A percentile compares a stretch with the other conserved stretches of the same genome.
Conservation (phyloP, 2,113 vertebrate genomes). For the Scomber japonicus region DNA sequence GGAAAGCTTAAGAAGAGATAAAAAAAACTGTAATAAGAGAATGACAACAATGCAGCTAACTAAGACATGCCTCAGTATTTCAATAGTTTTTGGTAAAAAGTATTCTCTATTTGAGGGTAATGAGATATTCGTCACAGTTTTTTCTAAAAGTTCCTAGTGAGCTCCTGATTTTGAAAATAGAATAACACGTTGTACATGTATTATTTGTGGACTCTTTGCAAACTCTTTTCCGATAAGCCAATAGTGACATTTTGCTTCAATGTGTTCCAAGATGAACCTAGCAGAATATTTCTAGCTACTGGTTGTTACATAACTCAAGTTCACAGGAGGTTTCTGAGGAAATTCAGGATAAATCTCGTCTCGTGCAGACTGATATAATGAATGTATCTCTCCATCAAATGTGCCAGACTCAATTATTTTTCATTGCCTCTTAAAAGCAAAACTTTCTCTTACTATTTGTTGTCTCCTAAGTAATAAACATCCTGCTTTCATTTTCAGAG, state of each 20-base stretch:
- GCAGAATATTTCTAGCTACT: not conserved
- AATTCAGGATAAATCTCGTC: slow-evolving; percentile 18
- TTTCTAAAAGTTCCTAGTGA: not conserved
- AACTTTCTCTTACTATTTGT: not conserved
- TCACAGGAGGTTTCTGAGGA: slow-evolving; percentile 20
- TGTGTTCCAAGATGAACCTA: slow-evolving; percentile 3
- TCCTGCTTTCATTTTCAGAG: not conserved
- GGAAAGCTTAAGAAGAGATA: no score
- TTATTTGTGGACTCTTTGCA: not conserved
- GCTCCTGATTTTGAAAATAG: not conserved
- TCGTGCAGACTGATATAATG: slow-evolving; percentile 24
- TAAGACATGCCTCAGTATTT: no score
- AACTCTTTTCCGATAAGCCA: slow-evolving; percentile 1
- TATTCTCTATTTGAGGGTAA: no score
- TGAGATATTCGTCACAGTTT: not conserved
- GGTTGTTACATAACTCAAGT: slow-evolving; percentile 10
- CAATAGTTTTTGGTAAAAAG: no score
- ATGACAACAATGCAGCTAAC: no score
- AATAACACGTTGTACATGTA: not conserved
- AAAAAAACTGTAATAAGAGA: no score
- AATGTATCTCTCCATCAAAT: not conserved
- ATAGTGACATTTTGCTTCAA: not conserved
- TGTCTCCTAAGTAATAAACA: not conserved
- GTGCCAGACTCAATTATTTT: not conserved
- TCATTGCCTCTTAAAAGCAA: not conserved